Evolutionary conservation across 2,888 invertebrate species (phyloP).

Genomic region (Mimas tiliae): DNA sequence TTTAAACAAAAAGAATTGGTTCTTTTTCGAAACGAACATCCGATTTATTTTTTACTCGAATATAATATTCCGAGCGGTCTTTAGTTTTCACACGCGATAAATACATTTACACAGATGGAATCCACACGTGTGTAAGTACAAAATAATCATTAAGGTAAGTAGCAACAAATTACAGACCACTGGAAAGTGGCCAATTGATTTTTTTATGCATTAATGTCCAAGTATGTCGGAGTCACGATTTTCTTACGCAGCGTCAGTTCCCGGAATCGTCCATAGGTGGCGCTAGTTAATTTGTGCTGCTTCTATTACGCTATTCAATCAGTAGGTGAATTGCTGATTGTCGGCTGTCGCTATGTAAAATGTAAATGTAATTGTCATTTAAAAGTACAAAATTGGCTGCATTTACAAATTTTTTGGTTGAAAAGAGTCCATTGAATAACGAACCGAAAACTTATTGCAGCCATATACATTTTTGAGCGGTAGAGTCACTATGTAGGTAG

Average conservation of each 20-base stretch:
- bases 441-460: not conserved
- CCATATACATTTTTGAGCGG: too few relatives aligned
- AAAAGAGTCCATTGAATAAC: not conserved
- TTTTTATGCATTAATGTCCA: constrained; percentile 20
- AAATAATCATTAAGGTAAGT: constrained; percentile 18
- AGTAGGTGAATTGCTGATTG: not conserved
- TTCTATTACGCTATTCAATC: not conserved
- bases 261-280: constrained; percentile 3
- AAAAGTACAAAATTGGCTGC: not conserved
- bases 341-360: not conserved
- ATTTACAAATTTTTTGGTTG: not conserved
- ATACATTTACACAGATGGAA: constrained; percentile 18
- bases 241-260: not conserved
- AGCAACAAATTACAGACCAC: constrained; percentile 23
- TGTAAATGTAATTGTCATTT: too few relatives aligned
- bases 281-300: not conserved
- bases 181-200: constrained; percentile 22
- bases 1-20: not conserved
- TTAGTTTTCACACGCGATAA: constrained; percentile 20
- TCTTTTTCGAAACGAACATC: constrained; percentile 14
- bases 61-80: not conserved
- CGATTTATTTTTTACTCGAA: constrained; percentile 7
- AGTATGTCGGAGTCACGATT: not conserved
- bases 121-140: constrained; percentile 20
- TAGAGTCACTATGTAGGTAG: too few relatives aligned